Evolutionary conservation across 2,113 vertebrate genomes (phyloP).

Genomic region (Edolisoma coerulescens): DNA sequence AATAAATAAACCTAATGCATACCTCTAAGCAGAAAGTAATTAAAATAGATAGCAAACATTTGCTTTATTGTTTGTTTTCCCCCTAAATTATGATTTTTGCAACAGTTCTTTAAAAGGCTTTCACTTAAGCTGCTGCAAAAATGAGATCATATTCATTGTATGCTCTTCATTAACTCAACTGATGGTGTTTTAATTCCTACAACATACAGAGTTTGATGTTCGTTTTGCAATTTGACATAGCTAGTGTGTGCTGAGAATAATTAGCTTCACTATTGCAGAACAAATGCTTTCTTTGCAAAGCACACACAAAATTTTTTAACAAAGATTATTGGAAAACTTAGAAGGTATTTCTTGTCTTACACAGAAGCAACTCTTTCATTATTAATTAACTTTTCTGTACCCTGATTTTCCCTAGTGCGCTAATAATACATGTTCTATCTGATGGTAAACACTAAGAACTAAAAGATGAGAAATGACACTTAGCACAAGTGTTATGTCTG

Average conservation of each 20-base stretch:
- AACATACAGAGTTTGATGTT: slow-evolving; percentile 51
- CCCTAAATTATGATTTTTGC: slow-evolving; percentile 61
- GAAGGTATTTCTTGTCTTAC: not conserved
- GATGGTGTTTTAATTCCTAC: slow-evolving; percentile 73
- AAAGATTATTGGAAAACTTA: slow-evolving; percentile 30
- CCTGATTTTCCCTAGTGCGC: slow-evolving; percentile 12
- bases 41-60: slow-evolving; percentile 60
- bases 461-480: not conserved
- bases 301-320: slow-evolving; percentile 25
- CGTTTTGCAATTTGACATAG: slow-evolving; percentile 63
- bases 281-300: slow-evolving; percentile 62
- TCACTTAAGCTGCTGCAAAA: slow-evolving; percentile 61
- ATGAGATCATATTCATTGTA: slow-evolving; percentile 56
- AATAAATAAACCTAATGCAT: slow-evolving; percentile 57
- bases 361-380: slow-evolving; percentile 13
- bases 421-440: not conserved
- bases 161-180: slow-evolving; percentile 72
- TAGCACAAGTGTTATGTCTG: not conserved
- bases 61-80: slow-evolving; percentile 46
- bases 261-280: slow-evolving; percentile 62
- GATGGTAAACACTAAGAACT: not conserved
- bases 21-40: slow-evolving; percentile 64
- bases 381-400: slow-evolving; percentile 57
- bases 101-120: slow-evolving; percentile 53
- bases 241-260: slow-evolving; percentile 67